Conservation (phyloP, 2,113 vertebrate species). For the Pardalotus punctatus region DNA sequence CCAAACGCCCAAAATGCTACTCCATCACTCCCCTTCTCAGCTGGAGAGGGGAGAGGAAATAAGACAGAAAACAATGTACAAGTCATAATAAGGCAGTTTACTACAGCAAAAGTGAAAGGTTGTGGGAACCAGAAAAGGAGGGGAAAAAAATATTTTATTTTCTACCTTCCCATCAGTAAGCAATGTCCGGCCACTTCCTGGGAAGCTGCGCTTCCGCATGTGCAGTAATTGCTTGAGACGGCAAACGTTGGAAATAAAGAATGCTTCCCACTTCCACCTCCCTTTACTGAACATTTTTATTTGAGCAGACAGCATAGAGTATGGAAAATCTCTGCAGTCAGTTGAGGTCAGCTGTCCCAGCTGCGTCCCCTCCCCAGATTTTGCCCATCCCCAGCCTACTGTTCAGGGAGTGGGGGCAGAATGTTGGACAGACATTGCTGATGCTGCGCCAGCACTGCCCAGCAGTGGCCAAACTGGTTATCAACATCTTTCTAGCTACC, state of each 20-base stretch:
- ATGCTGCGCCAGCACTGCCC: background rate
- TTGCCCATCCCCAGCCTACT: background rate
- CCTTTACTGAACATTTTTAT: background rate
- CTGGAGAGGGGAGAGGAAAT: background rate
- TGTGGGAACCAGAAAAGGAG: background rate
- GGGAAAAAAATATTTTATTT: background rate
- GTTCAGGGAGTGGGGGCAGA: background rate
- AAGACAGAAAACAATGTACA: background rate
- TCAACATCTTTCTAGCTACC: background rate
- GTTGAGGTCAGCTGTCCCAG: background rate
- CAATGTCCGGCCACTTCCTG: rapidly evolving
- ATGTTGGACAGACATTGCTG: background rate
- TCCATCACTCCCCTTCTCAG: background rate
- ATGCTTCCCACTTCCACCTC: background rate
- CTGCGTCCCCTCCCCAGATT: background rate
- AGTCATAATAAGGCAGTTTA: background rate
- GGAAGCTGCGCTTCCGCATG: background rate
- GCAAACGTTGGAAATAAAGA: rapidly evolving
- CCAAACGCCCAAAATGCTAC: background rate
- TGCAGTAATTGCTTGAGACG: too few relatives aligned
- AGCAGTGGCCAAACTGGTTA: background rate
- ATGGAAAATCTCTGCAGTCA: background rate
- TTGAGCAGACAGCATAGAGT: background rate
- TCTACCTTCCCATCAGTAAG: background rate
- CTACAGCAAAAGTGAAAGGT: background rate